A percentile compares a stretch with the other conserved stretches of the same genome.
phyloP scores from a whole-genome alignment of 2,797 vertebrate genomes.

The Dryobates pubescens region DNA sequence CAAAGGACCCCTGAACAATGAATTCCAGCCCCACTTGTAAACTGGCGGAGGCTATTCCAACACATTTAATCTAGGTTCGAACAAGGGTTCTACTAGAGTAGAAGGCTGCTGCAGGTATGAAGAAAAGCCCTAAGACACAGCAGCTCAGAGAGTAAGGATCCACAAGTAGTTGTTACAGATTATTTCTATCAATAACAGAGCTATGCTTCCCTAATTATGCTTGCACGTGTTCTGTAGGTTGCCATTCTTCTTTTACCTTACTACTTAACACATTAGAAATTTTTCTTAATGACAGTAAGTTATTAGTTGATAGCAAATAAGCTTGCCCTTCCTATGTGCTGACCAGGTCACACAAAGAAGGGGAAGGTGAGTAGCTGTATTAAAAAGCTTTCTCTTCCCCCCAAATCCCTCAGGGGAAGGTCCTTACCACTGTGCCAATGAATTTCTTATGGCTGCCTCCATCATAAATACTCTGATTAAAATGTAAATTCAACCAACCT shows the following conservation, averaged over 20 bases:
- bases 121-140: neutral
- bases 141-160: neutral
- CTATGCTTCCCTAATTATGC: neutral
- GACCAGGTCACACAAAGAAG: constrained; percentile 37
- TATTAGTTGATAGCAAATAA: neutral
- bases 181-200: neutral
- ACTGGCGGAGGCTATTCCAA: constrained; percentile 34
- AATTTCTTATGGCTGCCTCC: constrained; percentile 81
- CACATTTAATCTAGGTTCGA: neutral
- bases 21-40: neutral
- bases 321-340: neutral
- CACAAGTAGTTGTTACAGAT: neutral
- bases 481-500: constrained; percentile 97
- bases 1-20: neutral
- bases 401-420: constrained; percentile 55
- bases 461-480: constrained; percentile 94
- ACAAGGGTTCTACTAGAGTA: neutral
- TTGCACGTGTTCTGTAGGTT: neutral
- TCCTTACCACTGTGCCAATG: constrained; percentile 74
- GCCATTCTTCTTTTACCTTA: neutral
- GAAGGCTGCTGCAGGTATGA: neutral
- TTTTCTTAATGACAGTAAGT: neutral
- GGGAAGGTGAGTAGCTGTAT: constrained; percentile 48
- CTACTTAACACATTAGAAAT: neutral
- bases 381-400: constrained; percentile 29